phyloP scores from a whole-genome alignment of 2,113 vertebrate genomes.

The Plectropomus leopardus region DNA sequence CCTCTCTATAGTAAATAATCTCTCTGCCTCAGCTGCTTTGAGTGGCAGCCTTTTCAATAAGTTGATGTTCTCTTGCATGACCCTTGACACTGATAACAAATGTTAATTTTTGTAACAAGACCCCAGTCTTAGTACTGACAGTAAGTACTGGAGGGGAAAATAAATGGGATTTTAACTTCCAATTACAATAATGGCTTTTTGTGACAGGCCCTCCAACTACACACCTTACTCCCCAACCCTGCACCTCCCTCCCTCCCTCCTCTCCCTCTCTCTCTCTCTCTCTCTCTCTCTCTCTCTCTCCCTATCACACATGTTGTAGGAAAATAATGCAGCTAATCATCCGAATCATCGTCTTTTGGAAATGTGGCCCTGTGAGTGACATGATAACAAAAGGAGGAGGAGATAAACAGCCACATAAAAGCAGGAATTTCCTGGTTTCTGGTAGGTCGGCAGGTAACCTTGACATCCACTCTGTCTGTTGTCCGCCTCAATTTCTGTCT shows the following conservation, averaged over 20 bases:
- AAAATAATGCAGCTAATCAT: slow-evolving; percentile 77
- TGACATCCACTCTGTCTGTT: neutral
- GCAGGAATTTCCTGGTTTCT: slow-evolving; percentile 19
- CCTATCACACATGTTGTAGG: slow-evolving; percentile 33
- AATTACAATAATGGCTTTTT: slow-evolving; percentile 82
- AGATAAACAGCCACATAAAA: slow-evolving; percentile 55
- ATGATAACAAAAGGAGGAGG: slow-evolving; percentile 56
- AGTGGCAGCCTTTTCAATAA: slow-evolving; percentile 71
- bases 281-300: slow-evolving; percentile 16
- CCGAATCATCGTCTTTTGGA: slow-evolving; percentile 66
- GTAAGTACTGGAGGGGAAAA: slow-evolving; percentile 76
- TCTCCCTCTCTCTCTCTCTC: neutral
- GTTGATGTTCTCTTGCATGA: slow-evolving; percentile 66
- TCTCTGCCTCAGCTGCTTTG: slow-evolving; percentile 47
- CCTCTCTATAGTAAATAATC: slow-evolving; percentile 35
- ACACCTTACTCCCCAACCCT: slow-evolving; percentile 55
- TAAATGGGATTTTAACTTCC: slow-evolving; percentile 82
- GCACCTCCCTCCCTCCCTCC: neutral
- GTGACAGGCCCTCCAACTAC: slow-evolving; percentile 68
- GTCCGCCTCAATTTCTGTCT: neutral
- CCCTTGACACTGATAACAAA: slow-evolving; percentile 72
- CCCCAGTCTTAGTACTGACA: slow-evolving; percentile 60
- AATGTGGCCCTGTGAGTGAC: slow-evolving; percentile 72
- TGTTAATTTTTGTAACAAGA: slow-evolving; percentile 76
- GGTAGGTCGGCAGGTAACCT: neutral